Evolutionary conservation across 30 jellyfish, hydroid and myxozoan genomes (phyloP).

Genomic region (Chrysaora quinquecirrha): DNA sequence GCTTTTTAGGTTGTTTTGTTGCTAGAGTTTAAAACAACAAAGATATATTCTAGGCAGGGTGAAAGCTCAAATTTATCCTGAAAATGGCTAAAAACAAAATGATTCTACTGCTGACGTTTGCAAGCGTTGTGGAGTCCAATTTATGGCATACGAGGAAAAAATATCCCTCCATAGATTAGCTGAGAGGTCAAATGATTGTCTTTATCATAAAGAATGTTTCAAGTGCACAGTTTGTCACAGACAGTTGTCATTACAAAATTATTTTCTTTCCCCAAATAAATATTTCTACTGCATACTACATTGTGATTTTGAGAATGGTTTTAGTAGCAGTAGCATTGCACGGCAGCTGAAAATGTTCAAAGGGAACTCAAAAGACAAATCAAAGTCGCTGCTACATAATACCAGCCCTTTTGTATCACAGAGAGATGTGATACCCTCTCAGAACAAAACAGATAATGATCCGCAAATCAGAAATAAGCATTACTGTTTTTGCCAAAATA

Average conservation of each 20-base stretch:
- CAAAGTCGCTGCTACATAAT: slow-evolving; percentile 35
- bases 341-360: slow-evolving; percentile 78
- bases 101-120: slow-evolving; percentile 20
- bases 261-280: slow-evolving; percentile 78
- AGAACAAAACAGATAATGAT: neutral
- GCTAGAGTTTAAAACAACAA: no score
- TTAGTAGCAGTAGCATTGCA: slow-evolving; percentile 70
- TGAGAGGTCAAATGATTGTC: slow-evolving; percentile 56
- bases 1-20: no score
- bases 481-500: slow-evolving; percentile 73
- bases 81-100: neutral
- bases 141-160: slow-evolving; percentile 66
- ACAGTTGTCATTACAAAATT: slow-evolving; percentile 63
- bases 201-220: slow-evolving; percentile 85
- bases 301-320: slow-evolving; percentile 79
- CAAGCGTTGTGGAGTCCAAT: slow-evolving; percentile 59
- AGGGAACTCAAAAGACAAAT: slow-evolving; percentile 65
- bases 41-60: no score
- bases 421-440: slow-evolving; percentile 29
- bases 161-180: slow-evolving; percentile 63
- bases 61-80: no score
- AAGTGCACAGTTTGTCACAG: slow-evolving; percentile 82
- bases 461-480: slow-evolving; percentile 31
- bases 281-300: slow-evolving; percentile 86
- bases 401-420: slow-evolving; percentile 61